These are phyloP conservation scores for Dromaius novaehollandiae DNA, from an alignment of 2,113 vertebrate species.

Conservation along the genomic window DNA sequence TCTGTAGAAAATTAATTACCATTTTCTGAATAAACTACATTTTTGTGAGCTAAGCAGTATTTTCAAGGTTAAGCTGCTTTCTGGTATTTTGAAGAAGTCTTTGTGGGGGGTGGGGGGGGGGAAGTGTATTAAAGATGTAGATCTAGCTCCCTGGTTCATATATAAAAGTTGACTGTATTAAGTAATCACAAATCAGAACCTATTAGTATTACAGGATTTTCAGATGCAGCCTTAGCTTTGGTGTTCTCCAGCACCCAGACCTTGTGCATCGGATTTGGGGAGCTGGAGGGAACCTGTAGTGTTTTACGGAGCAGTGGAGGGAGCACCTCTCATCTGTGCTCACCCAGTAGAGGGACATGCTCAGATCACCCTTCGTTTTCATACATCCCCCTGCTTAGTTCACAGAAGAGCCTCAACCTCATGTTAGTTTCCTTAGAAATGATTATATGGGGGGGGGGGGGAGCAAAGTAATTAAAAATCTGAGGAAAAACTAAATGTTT, in stretches of 20 bases:
- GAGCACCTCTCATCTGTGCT: neutral
- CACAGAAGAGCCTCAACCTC: too few relatives aligned
- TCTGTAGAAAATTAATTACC: conserved; percentile 75
- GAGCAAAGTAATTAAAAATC: neutral
- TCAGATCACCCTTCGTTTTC: rapidly evolving
- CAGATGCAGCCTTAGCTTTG: neutral
- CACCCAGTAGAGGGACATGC: neutral
- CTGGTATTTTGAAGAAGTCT: conserved; percentile 46
- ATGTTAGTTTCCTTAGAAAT: neutral
- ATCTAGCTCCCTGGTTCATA: neutral
- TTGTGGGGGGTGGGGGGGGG: neutral
- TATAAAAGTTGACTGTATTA: neutral
- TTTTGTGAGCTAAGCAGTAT: conserved; percentile 38
- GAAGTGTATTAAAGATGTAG: neutral
- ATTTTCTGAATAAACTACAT: conserved; percentile 61
- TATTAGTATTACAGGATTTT: neutral
- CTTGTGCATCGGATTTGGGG: rapidly evolving
- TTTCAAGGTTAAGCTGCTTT: conserved; percentile 74
- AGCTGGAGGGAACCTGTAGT: neutral
- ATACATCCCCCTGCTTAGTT: too few relatives aligned
- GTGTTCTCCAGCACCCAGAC: neutral
- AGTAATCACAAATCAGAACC: neutral
- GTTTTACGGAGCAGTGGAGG: neutral
- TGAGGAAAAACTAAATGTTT: neutral
- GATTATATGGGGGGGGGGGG: too few relatives aligned